Conservation (phyloP, 2,888 invertebrate species). For the Ganaspis brasiliensis region DNA sequence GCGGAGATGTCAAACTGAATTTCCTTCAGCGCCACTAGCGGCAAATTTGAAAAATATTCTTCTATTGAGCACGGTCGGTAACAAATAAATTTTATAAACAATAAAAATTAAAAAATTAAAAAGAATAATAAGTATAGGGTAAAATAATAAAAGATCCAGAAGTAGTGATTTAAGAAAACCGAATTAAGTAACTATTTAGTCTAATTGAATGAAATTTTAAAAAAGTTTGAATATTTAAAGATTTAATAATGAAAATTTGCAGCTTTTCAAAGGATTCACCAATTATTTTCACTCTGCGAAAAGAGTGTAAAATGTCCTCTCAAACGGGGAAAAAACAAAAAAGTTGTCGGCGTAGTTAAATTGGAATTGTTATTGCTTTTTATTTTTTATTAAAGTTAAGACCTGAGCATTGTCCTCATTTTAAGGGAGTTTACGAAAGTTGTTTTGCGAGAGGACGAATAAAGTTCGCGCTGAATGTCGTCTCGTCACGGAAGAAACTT, state of each 20-base stretch:
- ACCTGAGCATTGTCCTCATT: constrained; percentile 13
- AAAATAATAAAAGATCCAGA: too few species aligned
- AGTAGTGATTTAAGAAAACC: too few species aligned
- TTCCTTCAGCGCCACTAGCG: too few species aligned
- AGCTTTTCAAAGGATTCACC: neutral
- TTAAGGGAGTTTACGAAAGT: constrained; percentile 31
- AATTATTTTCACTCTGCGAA: neutral
- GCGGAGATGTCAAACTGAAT: too few species aligned
- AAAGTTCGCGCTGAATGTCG: constrained; percentile 18
- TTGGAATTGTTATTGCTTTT: constrained; percentile 11
- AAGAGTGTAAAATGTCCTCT: constrained; percentile 7
- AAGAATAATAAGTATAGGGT: too few species aligned
- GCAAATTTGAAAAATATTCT: too few species aligned
- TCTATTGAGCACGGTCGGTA: too few species aligned
- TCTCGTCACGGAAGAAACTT: constrained; percentile 31
- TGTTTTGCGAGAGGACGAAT: constrained; percentile 22
- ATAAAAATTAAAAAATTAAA: too few species aligned
- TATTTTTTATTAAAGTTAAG: constrained; percentile 1
- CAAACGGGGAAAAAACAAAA: neutral
- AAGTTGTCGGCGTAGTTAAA: constrained; percentile 20
- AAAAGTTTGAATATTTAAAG: too few species aligned
- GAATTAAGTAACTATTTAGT: too few species aligned
- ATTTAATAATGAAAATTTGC: neutral
- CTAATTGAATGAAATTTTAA: too few species aligned
- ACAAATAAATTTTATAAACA: too few species aligned